Conservation (phyloP, 2,797 vertebrate species). For the Tenualosa ilisha region DNA sequence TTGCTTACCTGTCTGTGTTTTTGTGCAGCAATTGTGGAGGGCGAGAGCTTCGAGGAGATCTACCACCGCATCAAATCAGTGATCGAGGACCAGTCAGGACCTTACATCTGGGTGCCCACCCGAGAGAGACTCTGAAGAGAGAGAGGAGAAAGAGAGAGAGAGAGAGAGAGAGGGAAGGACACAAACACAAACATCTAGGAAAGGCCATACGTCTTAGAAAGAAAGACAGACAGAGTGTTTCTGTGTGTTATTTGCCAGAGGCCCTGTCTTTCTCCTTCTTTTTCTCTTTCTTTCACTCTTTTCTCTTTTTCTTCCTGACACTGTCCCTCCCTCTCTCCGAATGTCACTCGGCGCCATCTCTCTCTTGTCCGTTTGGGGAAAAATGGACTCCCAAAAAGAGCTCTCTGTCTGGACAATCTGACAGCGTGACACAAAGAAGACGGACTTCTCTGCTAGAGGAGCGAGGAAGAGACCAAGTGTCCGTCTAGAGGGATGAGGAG, state of each 20-base stretch:
- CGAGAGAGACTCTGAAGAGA: slow-evolving; percentile 70
- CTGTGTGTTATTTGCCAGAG: neutral
- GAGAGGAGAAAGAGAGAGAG: neutral
- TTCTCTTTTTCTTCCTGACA: neutral
- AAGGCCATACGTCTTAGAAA: neutral
- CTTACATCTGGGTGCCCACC: slow-evolving; percentile 88
- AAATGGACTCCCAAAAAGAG: neutral
- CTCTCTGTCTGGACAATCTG: neutral
- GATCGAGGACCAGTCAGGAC: slow-evolving; percentile 88
- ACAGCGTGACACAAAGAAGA: neutral
- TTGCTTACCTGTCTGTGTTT: neutral
- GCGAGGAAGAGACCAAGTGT: neutral
- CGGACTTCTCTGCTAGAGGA: neutral
- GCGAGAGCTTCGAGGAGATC: slow-evolving; percentile 88
- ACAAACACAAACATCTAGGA: neutral
- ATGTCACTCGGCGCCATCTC: neutral
- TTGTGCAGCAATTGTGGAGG: slow-evolving; percentile 72
- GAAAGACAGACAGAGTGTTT: neutral
- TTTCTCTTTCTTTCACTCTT: neutral
- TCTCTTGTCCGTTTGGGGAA: neutral
- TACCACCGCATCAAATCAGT: slow-evolving; percentile 85
- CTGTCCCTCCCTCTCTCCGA: neutral
- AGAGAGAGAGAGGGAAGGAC: neutral
- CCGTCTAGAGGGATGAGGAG: neutral
- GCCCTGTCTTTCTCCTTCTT: neutral